Conservation (phyloP, 2,113 vertebrate genomes). For the Gulo gulo region DNA sequence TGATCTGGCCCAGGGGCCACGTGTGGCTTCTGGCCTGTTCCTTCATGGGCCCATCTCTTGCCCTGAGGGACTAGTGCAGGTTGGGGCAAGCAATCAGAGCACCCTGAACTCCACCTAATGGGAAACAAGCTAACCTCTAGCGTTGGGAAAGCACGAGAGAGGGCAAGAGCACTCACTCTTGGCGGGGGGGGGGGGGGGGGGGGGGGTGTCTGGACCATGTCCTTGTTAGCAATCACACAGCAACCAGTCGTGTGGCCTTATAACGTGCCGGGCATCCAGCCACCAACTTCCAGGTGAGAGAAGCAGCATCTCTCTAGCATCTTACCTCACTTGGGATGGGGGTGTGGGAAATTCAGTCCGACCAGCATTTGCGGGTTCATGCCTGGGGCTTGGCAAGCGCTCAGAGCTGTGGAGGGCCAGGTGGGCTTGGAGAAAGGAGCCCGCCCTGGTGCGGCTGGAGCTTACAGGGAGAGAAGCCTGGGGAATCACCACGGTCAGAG, state of each 20-base stretch:
- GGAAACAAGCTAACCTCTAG: neutral
- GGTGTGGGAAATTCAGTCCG: neutral
- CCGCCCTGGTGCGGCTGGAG: rapidly evolving
- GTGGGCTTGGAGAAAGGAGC: neutral
- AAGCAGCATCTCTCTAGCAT: neutral
- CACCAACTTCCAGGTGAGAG: neutral
- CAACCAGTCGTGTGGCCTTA: rapidly evolving
- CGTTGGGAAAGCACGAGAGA: too few relatives aligned
- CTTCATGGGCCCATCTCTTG: neutral
- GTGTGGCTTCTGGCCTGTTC: neutral
- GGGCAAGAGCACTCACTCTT: neutral
- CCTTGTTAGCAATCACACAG: neutral
- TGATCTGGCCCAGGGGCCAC: rapidly evolving
- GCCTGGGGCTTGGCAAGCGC: neutral
- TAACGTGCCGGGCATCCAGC: neutral
- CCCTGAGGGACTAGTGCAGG: neutral
- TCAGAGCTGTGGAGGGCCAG: neutral
- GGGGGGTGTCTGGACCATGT: rapidly evolving
- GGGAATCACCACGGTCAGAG: neutral
- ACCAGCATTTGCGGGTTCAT: neutral
- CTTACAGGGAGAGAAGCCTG: neutral
- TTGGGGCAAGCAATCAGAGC: neutral
- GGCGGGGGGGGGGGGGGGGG: too few relatives aligned
- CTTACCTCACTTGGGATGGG: neutral
- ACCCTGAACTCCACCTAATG: too few relatives aligned